A percentile compares a stretch with the other conserved stretches of the same genome.
phyloP scores from a whole-genome alignment of 2,888 invertebrate species.

The Eristalis arbustorum region DNA sequence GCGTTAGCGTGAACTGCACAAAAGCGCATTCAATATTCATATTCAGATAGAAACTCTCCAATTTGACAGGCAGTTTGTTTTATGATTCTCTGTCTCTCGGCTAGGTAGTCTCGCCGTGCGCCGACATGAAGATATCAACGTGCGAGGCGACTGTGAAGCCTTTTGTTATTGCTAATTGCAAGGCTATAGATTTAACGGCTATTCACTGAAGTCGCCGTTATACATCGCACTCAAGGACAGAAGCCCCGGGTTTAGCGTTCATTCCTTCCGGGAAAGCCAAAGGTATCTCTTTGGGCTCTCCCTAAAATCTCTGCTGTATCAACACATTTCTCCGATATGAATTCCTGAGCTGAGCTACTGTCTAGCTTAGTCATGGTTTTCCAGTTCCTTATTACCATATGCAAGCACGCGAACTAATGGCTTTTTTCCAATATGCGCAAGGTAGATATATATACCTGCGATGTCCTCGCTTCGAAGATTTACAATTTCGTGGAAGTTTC shows the following conservation, averaged over 20 bases:
- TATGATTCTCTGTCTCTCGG: background rate
- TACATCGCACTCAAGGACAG: background rate
- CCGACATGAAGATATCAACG: background rate
- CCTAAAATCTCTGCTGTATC: background rate
- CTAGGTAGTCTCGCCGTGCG: background rate
- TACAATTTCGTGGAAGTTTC: background rate
- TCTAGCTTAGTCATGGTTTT: constrained; percentile 11
- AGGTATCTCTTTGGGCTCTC: background rate
- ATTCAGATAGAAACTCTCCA: background rate
- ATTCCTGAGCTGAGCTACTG: background rate
- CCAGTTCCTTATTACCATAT: constrained; percentile 1
- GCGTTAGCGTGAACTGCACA: no score
- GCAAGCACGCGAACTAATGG: constrained; percentile 32
- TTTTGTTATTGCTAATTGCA: background rate
- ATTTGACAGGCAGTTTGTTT: background rate
- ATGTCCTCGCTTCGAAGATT: background rate
- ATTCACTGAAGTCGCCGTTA: background rate
- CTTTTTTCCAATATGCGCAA: background rate
- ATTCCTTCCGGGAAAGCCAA: background rate
- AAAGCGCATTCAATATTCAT: background rate
- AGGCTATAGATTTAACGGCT: background rate
- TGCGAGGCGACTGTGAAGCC: background rate
- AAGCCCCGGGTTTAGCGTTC: background rate
- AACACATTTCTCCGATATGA: background rate
- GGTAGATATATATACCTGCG: background rate